Evolutionary conservation across 1,140 invertebrate species (phyloP), one percentile per base, ranked within the genome.

Genomic region (Pseudomyrmex concolor): DNA sequence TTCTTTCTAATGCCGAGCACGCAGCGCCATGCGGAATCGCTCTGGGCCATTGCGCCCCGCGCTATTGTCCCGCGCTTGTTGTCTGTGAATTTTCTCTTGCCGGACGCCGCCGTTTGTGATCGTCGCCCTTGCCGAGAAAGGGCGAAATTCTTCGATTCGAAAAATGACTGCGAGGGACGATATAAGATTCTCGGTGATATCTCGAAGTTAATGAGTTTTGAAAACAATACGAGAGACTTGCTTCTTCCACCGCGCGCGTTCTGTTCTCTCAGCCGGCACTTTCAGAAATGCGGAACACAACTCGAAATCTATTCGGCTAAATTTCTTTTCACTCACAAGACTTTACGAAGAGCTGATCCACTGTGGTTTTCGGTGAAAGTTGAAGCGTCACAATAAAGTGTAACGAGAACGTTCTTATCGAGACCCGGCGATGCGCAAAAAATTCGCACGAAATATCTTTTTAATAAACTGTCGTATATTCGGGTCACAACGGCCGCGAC

Each of bases 381-480:
- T 34, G 5, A 34, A 25, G 25, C 2, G 3, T 25, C 25, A 25
- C 25, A 25, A 25, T 25, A 25, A 25, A 5, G 48, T 19, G n/a
- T 2, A 34, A 34, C 34, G 0, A 34, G 34, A 34, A 7, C 34
- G 34, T 34, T 2, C 50, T 83, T 83, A 82, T 88, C 82, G 54
- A 82, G 66, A 76, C 55, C 43, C 15, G 10, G 3, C 17, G 76
- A 82, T 25, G 71, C 50, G 17, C 54, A 54, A 70, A 78, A 86
- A 87, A 88, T 87, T 87, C 55, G 57, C 70, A 57, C 62, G 77
- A 43, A 87, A 85, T 87, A 83, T 87, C 72, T 70, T 67, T 83
- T 83, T 88, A 88, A 88, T 78, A 81, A 83, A n/a, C 48, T 9
- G 48, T 81, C 82, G 22, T 70, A 82, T 64, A 84, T 87, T 34